These are phyloP conservation scores for Rattus norvegicus DNA, from an alignment of 2,113 vertebrate species.

Conservation along the genomic window GRCr8 NC_086039.1:105757001-105757500, in stretches of 20 bases:
- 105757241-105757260: conserved; percentile 15
- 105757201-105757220: conserved; percentile 21
- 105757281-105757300: conserved; percentile 11
- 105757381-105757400: conserved; percentile 7
- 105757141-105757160: conserved; percentile 62
- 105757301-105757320: not conserved
- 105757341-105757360: conserved; percentile 29
- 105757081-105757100: not conserved
- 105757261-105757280: conserved; percentile 13
- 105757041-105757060: conserved; percentile 44
- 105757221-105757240: not conserved
- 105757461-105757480: not conserved
- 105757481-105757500: not conserved
- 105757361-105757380: conserved; percentile 9
- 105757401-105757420: conserved; percentile 6
- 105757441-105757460: conserved; percentile 47
- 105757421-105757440: conserved; percentile 32
- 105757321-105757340: not conserved
- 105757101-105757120: conserved; percentile 41
- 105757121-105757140: conserved; percentile 38
- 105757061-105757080: conserved; percentile 42
- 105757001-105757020: not conserved
- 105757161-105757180: conserved; percentile 47
- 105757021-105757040: not conserved
- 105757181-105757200: conserved; percentile 10